phyloP scores from a whole-genome alignment of 2,888 invertebrate species.

The Nemurella pictetii region DNA sequence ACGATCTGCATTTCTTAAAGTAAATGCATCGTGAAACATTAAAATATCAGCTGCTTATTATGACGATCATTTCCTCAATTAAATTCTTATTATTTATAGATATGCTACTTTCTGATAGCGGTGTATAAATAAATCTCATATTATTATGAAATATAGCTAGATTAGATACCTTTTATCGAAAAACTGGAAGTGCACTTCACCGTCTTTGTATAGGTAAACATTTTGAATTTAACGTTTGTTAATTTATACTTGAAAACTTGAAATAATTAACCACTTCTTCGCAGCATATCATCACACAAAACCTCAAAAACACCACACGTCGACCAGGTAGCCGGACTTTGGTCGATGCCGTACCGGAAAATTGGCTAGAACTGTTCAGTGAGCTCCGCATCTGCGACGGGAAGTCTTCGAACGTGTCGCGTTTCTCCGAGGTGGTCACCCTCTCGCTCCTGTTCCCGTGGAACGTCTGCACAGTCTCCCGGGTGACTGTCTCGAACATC shows the following conservation, averaged over 20 bases:
- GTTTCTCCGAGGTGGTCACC: conserved; percentile 62
- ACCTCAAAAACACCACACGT: not conserved
- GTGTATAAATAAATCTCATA: not conserved
- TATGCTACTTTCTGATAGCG: not conserved
- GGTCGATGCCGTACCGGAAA: not conserved
- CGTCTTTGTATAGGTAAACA: not conserved
- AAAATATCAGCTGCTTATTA: not conserved
- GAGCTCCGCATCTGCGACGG: conserved; percentile 47
- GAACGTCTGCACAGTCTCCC: conserved; percentile 68
- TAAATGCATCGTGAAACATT: not conserved
- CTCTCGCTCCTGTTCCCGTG: conserved; percentile 64
- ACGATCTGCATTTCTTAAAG: not conserved
- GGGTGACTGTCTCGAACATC: conserved; percentile 65
- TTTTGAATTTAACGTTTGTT: not conserved
- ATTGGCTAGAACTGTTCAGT: not conserved
- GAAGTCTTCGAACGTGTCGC: conserved; percentile 55
- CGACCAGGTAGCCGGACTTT: too few relatives aligned
- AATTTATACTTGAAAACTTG: too few relatives aligned
- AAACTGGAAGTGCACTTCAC: not conserved
- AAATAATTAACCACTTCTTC: too few relatives aligned
- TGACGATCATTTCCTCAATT: not conserved
- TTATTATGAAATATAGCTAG: not conserved
- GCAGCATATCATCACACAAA: too few relatives aligned
- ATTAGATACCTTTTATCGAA: not conserved
- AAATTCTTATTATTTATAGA: not conserved